These are phyloP conservation scores for Austrolebias charrua DNA, from an alignment of 2,797 vertebrate species.

Conservation along the genomic window DNA sequence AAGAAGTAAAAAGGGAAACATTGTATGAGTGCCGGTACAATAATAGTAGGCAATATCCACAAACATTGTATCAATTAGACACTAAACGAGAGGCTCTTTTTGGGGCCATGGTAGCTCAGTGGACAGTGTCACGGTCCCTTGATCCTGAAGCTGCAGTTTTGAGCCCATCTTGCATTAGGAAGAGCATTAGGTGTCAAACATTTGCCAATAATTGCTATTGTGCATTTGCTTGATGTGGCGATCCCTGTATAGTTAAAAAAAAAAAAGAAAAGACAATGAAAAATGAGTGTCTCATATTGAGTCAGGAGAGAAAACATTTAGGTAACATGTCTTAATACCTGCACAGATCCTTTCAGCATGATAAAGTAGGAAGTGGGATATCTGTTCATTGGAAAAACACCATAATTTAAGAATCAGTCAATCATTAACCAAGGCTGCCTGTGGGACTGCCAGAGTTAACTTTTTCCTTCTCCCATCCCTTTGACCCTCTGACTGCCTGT, in stretches of 20 bases:
- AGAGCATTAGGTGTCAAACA: too few relatives aligned
- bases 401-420: conserved; percentile 78
- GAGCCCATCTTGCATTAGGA: too few relatives aligned
- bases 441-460: conserved; percentile 66
- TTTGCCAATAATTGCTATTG: too few relatives aligned
- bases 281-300: conserved; percentile 31
- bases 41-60: conserved; percentile 9
- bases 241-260: too few relatives aligned
- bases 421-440: conserved; percentile 61
- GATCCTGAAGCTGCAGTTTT: too few relatives aligned
- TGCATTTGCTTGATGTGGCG: background rate
- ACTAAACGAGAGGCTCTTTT: too few relatives aligned
- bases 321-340: conserved; percentile 42
- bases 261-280: too few relatives aligned
- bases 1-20: background rate
- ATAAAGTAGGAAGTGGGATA: conserved; percentile 66
- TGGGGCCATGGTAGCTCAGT: too few relatives aligned
- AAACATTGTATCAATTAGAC: background rate
- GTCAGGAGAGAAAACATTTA: conserved; percentile 23
- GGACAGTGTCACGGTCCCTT: too few relatives aligned
- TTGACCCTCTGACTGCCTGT: conserved; percentile 51
- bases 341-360: conserved; percentile 60
- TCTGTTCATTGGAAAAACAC: conserved; percentile 62
- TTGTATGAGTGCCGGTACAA: conserved; percentile 3
- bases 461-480: conserved; percentile 41